Conservation (phyloP, 2,113 vertebrate species). For the Rattus rattus region DNA sequence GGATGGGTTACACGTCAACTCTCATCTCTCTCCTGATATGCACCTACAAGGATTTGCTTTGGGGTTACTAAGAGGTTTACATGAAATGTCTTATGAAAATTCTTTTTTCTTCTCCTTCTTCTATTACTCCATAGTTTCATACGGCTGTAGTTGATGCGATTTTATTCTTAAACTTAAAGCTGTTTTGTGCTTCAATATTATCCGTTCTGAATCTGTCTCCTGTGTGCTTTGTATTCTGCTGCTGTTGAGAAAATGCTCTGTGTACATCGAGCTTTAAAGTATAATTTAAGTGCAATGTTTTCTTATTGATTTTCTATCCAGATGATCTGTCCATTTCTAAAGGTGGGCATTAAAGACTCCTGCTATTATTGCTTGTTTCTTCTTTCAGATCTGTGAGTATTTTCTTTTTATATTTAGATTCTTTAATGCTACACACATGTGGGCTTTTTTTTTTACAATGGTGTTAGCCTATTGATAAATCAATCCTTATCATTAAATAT, state of each 20-base stretch:
- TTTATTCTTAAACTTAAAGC: conserved; percentile 3
- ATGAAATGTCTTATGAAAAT: no score
- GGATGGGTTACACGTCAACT: neutral
- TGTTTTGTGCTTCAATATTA: neutral
- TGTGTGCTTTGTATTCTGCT: neutral
- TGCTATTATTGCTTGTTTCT: neutral
- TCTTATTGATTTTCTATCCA: neutral
- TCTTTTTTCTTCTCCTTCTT: neutral
- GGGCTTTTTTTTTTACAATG: neutral
- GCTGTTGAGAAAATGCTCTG: neutral
- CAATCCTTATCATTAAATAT: neutral
- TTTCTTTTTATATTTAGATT: neutral
- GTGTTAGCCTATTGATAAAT: neutral
- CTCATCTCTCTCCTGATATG: neutral
- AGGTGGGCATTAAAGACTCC: neutral
- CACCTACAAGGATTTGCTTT: no score
- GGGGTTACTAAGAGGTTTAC: no score
- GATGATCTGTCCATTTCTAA: neutral
- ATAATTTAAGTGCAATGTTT: neutral
- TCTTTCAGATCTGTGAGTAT: neutral
- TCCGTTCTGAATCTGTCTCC: neutral
- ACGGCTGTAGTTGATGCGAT: neutral
- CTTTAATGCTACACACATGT: neutral
- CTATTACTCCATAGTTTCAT: neutral
- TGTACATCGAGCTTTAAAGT: neutral